Evolutionary conservation across 2,113 vertebrate genomes (phyloP).

Genomic region (Pardalotus punctatus): DNA sequence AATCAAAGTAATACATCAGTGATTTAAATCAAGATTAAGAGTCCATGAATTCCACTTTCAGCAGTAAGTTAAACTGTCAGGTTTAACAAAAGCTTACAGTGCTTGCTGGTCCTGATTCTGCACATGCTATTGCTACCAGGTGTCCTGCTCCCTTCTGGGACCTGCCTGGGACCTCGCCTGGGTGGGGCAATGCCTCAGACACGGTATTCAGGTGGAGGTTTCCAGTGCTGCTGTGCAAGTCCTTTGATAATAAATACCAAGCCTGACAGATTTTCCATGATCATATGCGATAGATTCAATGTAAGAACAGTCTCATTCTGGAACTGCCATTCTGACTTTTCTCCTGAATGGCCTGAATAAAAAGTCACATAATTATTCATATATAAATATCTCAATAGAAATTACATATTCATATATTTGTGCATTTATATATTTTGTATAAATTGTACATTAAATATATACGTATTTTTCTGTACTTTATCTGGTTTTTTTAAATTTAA

Average conservation of each 20-base stretch:
- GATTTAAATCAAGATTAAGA: slow-evolving; percentile 40
- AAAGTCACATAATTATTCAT: neutral
- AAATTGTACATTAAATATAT: no score
- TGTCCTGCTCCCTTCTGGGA: neutral
- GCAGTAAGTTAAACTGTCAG: slow-evolving; percentile 53
- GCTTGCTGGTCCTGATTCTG: slow-evolving; percentile 22
- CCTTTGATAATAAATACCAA: neutral
- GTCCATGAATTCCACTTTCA: slow-evolving; percentile 57
- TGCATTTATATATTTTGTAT: neutral
- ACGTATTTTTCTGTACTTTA: neutral
- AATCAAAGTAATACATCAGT: slow-evolving; percentile 37
- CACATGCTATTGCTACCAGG: slow-evolving; percentile 15
- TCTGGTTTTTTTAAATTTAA: neutral
- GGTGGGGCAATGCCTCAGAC: neutral
- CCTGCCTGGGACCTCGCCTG: neutral
- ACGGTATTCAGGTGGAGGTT: neutral
- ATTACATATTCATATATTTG: neutral
- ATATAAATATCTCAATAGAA: neutral
- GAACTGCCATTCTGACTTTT: neutral
- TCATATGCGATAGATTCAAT: neutral
- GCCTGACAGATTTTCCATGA: neutral
- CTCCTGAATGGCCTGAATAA: neutral
- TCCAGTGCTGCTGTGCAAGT: neutral
- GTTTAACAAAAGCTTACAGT: slow-evolving; percentile 38
- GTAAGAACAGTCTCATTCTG: neutral